Evolutionary conservation across 1,140 invertebrate genomes (phyloP).

Genomic region (Atopsyche davidsoni): DNA sequence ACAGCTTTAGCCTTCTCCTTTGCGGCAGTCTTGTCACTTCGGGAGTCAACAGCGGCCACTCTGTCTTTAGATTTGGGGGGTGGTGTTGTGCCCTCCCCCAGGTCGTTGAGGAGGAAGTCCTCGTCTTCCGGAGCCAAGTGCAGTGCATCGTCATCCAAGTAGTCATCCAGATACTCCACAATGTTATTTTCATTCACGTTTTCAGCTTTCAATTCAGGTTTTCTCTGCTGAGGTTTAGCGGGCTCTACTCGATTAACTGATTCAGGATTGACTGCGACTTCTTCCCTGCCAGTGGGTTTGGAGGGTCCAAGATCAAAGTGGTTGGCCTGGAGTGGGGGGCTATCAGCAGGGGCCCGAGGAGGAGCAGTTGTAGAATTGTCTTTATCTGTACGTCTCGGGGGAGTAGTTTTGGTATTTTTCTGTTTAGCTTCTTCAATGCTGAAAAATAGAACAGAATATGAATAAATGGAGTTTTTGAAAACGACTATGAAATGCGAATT

Average conservation of each 20-base stretch:
- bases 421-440: no score
- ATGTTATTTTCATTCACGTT: neutral
- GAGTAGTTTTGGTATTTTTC: neutral
- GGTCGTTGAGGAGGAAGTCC: conserved; percentile 25
- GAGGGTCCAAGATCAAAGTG: no score
- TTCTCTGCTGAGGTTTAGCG: no score
- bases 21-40: neutral
- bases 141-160: conserved; percentile 25
- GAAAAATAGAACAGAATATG: no score
- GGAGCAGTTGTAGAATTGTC: neutral
- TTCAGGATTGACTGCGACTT: no score
- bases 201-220: neutral
- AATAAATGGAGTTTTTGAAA: no score
- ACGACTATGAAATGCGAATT: no score
- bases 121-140: conserved; percentile 24
- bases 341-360: neutral
- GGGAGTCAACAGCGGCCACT: neutral
- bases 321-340: conserved; percentile 3
- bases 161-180: conserved; percentile 15
- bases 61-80: conserved; percentile 3
- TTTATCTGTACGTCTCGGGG: neutral
- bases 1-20: neutral
- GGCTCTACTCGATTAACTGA: no score
- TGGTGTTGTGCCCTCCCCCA: conserved; percentile 7
- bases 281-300: no score